phyloP scores from a whole-genome alignment of 2,113 vertebrate species.

The Anguilla rostrata region DNA sequence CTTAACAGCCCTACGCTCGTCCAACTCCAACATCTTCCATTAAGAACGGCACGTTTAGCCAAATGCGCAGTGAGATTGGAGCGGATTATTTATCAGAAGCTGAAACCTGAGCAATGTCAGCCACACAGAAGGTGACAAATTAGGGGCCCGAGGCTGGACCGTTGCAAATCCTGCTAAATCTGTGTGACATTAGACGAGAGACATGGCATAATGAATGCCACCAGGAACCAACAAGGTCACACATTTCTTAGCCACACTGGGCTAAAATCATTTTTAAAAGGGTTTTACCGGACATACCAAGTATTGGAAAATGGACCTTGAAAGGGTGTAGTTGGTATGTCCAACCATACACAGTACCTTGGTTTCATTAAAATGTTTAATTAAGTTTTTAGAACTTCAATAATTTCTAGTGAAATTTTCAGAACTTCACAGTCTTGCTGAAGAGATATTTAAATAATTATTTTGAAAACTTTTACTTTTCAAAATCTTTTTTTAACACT shows the following conservation, averaged over 20 bases:
- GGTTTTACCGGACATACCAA: not conserved
- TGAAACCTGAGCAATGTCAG: slow-evolving; percentile 27
- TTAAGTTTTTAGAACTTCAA: not conserved
- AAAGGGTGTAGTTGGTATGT: not conserved
- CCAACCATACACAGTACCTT: not conserved
- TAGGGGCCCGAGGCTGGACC: not conserved
- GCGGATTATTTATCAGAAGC: slow-evolving; percentile 27
- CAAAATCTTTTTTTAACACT: not conserved
- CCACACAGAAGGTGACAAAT: not conserved
- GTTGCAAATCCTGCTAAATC: slow-evolving; percentile 7
- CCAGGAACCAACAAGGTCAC: not conserved
- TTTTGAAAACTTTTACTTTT: not conserved
- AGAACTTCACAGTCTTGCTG: not conserved
- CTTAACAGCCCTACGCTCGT: slow-evolving; percentile 45
- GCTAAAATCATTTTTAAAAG: not conserved
- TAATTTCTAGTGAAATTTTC: not conserved
- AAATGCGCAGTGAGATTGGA: slow-evolving; percentile 23
- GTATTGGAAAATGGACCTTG: not conserved
- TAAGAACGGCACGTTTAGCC: slow-evolving; percentile 31
- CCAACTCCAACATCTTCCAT: slow-evolving; percentile 37
- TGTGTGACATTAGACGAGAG: not conserved
- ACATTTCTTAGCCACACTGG: not conserved
- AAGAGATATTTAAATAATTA: not conserved
- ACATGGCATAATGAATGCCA: not conserved
- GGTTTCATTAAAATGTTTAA: not conserved